These are phyloP conservation scores for Dunckerocampus dactyliophorus DNA, from an alignment of 2,113 vertebrate genomes.

Conservation along the genomic window DNA sequence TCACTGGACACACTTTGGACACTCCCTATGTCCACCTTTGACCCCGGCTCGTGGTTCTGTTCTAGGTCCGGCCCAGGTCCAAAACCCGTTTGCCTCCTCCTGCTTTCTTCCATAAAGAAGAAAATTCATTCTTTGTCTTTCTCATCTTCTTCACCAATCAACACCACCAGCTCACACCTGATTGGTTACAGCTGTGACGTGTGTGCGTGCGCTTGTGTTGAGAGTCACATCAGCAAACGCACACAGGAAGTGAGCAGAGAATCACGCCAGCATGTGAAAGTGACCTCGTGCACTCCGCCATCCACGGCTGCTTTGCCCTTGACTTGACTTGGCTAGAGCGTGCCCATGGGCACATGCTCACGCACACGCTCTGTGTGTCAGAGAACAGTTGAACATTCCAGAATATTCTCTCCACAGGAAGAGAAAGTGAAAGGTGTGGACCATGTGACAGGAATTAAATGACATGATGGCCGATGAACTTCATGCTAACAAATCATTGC, in stretches of 20 bases:
- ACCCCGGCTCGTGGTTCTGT: too few relatives aligned
- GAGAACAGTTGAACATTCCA: too few relatives aligned
- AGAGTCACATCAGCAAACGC: not conserved
- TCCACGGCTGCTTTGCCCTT: not conserved
- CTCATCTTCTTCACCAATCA: too few relatives aligned
- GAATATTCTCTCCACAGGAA: not conserved
- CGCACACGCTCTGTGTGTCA: not conserved
- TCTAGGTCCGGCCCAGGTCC: too few relatives aligned
- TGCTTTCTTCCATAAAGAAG: too few relatives aligned
- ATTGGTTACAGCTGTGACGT: not conserved
- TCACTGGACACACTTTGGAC: not conserved
- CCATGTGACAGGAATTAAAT: not conserved
- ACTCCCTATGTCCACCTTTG: not conserved
- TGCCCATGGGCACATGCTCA: not conserved
- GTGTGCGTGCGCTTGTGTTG: conserved; percentile 16
- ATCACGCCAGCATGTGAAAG: not conserved
- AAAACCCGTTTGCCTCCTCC: too few relatives aligned
- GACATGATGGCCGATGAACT: too few relatives aligned
- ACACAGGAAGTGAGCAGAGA: not conserved
- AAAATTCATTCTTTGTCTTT: too few relatives aligned
- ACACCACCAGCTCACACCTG: too few relatives aligned
- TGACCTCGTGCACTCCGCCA: not conserved
- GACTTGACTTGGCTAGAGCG: not conserved
- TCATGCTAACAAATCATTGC: too few relatives aligned
- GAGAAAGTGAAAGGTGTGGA: conserved; percentile 18